A percentile compares a stretch with the other conserved stretches of the same genome.
Evolutionary conservation across 1,140 invertebrate genomes (phyloP).

Genomic region (Heliconius eleuchia): DNA sequence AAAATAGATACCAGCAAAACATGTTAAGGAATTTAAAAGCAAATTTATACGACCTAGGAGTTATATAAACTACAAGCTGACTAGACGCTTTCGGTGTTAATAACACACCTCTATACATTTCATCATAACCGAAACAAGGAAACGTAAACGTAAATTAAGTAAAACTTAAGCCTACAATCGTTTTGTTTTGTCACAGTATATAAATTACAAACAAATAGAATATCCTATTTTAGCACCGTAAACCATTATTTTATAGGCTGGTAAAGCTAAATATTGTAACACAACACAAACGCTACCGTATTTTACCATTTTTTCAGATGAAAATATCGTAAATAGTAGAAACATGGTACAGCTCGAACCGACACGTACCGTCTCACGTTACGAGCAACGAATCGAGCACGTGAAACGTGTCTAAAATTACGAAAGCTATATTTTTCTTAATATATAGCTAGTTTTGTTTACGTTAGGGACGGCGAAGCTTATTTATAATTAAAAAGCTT

Average conservation of each 20-base stretch:
- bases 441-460: not conserved
- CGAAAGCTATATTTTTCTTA: not conserved
- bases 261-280: not conserved
- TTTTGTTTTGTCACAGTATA: no score
- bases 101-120: not conserved
- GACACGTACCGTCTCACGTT: conserved; percentile 5
- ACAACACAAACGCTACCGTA: not conserved
- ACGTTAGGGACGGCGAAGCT: not conserved
- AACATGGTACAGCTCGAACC: not conserved
- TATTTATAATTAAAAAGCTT: conserved; percentile 12
- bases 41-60: not conserved
- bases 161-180: no score
- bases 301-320: not conserved
- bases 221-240: not conserved
- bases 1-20: not conserved
- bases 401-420: conserved; percentile 8
- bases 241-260: not conserved
- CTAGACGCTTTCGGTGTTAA: not conserved
- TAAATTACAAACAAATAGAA: no score
- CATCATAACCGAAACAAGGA: no score
- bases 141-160: no score
- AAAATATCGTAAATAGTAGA: not conserved
- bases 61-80: not conserved
- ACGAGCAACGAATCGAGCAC: not conserved
- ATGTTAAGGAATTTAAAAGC: not conserved